phyloP scores from a whole-genome alignment of 2,888 invertebrate genomes.

The Bombylius major region DNA sequence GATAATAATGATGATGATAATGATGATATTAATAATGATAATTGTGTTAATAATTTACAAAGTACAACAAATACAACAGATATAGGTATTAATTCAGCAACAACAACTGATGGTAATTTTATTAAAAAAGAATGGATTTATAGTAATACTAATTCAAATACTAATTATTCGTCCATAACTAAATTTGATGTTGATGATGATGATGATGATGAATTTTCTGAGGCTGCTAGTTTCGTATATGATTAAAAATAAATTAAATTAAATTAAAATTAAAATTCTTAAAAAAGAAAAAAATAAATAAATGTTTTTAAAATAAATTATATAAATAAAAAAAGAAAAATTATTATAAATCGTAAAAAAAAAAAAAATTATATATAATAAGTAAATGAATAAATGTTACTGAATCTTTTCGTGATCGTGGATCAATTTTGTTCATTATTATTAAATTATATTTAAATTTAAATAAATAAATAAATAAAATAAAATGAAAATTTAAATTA shows the following conservation, averaged over 20 bases:
- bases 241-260: constrained; percentile 21
- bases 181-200: constrained; percentile 32
- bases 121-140: constrained; percentile 36
- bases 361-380: background rate
- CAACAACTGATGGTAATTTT: constrained; percentile 32
- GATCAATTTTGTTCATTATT: background rate
- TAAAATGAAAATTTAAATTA: too few relatives aligned
- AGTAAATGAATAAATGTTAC: background rate
- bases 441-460: too few relatives aligned
- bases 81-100: background rate
- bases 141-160: constrained; percentile 15
- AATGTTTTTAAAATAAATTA: background rate
- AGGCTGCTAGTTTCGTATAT: constrained; percentile 34
- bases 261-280: background rate
- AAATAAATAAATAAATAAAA: too few relatives aligned
- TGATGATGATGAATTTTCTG: constrained; percentile 33
- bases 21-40: background rate
- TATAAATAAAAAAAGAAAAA: background rate
- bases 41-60: constrained; percentile 24
- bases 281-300: background rate
- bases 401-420: background rate
- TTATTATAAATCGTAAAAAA: background rate
- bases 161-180: background rate
- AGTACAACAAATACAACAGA: constrained; percentile 17
- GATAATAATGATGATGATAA: constrained; percentile 13